These are phyloP conservation scores for Saturnia japonica DNA, from an alignment of 2,888 invertebrate species.

Conservation along the genomic window DNA sequence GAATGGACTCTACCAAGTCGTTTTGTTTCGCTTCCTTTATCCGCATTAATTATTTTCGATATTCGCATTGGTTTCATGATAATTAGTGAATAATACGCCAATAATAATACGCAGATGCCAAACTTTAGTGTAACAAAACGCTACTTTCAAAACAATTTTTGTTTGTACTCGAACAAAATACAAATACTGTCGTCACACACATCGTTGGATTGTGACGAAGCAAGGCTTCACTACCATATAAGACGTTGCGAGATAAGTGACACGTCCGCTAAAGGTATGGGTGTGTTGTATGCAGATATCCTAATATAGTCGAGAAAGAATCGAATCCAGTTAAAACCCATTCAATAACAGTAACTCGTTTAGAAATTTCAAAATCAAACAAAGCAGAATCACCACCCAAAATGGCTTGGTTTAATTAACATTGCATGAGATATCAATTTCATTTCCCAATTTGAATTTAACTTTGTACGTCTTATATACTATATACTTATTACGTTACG, in stretches of 20 bases:
- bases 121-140: too few relatives aligned
- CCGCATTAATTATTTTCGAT: not conserved
- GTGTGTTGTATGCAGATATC: conserved; percentile 41
- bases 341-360: not conserved
- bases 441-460: not conserved
- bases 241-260: conserved; percentile 26
- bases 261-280: conserved; percentile 35
- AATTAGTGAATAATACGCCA: not conserved
- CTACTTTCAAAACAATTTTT: not conserved
- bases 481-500: not conserved
- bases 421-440: not conserved
- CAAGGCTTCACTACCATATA: conserved; percentile 15
- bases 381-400: not conserved
- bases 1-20: not conserved
- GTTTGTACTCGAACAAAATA: not conserved
- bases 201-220: conserved; percentile 8
- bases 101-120: too few relatives aligned
- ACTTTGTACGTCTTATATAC: not conserved
- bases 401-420: not conserved
- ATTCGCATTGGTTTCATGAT: not conserved
- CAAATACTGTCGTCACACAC: not conserved
- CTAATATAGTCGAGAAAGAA: conserved; percentile 34
- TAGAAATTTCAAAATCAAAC: not conserved
- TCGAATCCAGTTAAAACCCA: conserved; percentile 1
- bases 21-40: not conserved